These are phyloP conservation scores for Psilopogon haemacephalus DNA, from an alignment of 2,113 vertebrate genomes.

Conservation along the genomic window DNA sequence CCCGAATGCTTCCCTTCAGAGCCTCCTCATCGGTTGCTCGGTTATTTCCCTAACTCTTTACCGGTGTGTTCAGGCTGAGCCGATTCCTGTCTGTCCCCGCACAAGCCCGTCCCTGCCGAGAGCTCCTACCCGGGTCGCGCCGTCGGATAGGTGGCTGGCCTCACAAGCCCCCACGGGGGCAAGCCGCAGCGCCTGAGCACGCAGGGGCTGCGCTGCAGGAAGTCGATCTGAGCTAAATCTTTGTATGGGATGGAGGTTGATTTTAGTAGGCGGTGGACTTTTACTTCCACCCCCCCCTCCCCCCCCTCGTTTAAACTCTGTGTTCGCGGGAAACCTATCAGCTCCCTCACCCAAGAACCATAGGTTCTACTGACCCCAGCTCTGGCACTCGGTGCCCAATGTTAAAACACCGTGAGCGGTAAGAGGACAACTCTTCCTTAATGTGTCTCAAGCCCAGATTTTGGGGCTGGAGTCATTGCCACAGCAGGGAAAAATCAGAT, in stretches of 20 bases:
- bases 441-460: not conserved
- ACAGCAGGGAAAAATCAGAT: not conserved
- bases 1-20: not conserved
- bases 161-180: not conserved
- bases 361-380: not conserved
- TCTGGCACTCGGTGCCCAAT: not conserved
- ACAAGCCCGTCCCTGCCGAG: not conserved
- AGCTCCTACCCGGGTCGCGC: not conserved
- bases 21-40: not conserved
- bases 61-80: not conserved
- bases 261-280: not conserved
- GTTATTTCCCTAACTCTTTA: not conserved
- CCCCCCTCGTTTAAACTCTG: not conserved
- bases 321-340: not conserved
- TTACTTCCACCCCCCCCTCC: too few relatives aligned
- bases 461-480: not conserved
- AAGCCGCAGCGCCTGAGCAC: not conserved
- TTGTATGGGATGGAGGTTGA: not conserved
- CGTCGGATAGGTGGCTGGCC: not conserved
- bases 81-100: not conserved
- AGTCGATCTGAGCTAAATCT: not conserved
- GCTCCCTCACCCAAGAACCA: too few relatives aligned
- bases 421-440: not conserved
- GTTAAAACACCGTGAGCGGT: not conserved
- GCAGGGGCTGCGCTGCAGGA: not conserved